phyloP scores from a whole-genome alignment of 2,888 invertebrate species.

The Antheraea yamamai region DNA sequence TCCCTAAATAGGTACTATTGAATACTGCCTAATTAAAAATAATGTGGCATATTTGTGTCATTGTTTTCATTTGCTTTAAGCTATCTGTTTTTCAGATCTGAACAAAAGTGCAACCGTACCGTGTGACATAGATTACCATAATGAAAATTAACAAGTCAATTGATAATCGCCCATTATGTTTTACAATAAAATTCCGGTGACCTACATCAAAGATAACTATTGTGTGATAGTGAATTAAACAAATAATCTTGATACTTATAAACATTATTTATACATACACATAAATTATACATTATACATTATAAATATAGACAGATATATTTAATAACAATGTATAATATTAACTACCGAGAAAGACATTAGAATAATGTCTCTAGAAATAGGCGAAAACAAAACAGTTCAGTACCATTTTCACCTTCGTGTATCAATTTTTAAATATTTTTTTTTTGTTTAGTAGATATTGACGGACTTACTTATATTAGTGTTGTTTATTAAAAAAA shows the following conservation, averaged over 20 bases:
- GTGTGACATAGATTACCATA: slow-evolving; percentile 5
- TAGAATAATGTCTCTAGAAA: too few relatives aligned
- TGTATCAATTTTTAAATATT: too few relatives aligned
- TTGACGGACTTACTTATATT: too few relatives aligned
- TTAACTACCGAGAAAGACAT: too few relatives aligned
- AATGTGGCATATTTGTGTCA: background rate
- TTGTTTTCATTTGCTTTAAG: background rate
- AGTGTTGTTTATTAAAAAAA: too few relatives aligned
- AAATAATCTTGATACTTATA: background rate
- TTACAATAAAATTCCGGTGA: slow-evolving; percentile 3
- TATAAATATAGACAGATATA: too few relatives aligned
- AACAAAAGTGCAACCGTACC: slow-evolving; percentile 6
- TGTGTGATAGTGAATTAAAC: background rate
- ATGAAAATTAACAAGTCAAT: background rate
- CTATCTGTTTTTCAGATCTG: background rate
- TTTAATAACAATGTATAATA: too few relatives aligned
- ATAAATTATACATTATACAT: too few relatives aligned
- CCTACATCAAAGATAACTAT: background rate
- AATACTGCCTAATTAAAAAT: background rate
- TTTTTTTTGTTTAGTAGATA: too few relatives aligned
- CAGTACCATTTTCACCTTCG: too few relatives aligned
- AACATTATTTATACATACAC: too few relatives aligned
- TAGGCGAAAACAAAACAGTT: too few relatives aligned
- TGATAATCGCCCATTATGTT: background rate
- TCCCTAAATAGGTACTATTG: background rate